Evolutionary conservation across 2,797 vertebrate species (phyloP).

Genomic region (Saguinus oedipus): DNA sequence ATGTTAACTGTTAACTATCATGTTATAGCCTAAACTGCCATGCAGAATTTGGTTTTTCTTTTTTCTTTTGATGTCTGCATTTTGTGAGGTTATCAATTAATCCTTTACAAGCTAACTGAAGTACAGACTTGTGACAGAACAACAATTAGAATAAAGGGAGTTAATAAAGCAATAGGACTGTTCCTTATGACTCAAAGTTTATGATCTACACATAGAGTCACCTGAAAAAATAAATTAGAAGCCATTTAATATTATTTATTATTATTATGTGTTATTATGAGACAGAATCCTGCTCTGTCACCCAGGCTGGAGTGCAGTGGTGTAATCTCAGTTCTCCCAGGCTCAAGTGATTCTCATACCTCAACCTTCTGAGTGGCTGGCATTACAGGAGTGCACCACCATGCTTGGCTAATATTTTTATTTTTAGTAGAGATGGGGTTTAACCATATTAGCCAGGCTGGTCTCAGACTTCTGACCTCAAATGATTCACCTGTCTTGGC

Average conservation of each 20-base stretch:
- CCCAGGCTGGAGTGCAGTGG: neutral
- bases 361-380: neutral
- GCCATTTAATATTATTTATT: neutral
- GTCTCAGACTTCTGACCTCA: neutral
- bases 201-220: slow-evolving; percentile 4
- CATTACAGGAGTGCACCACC: neutral
- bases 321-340: neutral
- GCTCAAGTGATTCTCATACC: neutral
- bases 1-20: neutral
- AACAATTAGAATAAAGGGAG: slow-evolving; percentile 37
- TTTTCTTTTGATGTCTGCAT: slow-evolving; percentile 18
- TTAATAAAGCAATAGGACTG: slow-evolving; percentile 16
- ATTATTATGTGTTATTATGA: neutral
- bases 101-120: slow-evolving; percentile 23
- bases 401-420: neutral
- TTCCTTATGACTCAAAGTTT: slow-evolving; percentile 2
- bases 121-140: neutral
- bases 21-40: slow-evolving; percentile 28
- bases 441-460: neutral
- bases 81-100: slow-evolving; percentile 36
- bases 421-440: neutral
- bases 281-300: neutral
- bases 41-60: neutral
- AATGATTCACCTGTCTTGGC: neutral
- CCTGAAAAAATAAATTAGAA: slow-evolving; percentile 29